A percentile compares a stretch with the other conserved stretches of the same genome.
Evolutionary conservation across 2,113 vertebrate genomes (phyloP).

Genomic region (Calcarius ornatus): DNA sequence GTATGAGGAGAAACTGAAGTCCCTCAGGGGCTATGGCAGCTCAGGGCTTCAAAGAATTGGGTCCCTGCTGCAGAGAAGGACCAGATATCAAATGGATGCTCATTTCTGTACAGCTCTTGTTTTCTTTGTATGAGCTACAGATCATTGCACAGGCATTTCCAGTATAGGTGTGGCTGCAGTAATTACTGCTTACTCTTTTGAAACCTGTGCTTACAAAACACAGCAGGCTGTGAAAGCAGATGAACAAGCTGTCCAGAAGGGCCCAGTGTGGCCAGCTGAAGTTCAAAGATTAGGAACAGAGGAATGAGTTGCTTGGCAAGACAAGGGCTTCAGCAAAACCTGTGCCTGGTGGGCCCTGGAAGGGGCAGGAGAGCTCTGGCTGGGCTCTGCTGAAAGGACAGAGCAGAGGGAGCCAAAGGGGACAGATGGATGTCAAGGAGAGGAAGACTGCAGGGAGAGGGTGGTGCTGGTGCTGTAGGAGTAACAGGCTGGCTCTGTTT

Average conservation of each 20-base stretch:
- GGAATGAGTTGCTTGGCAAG: neutral
- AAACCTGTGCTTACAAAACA: neutral
- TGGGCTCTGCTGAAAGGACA: neutral
- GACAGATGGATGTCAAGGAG: neutral
- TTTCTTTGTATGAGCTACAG: neutral
- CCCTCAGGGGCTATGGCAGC: neutral
- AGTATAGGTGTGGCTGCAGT: constrained; percentile 54
- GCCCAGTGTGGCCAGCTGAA: neutral
- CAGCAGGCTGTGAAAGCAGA: neutral
- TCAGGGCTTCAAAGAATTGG: constrained; percentile 6
- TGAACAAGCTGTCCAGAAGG: neutral
- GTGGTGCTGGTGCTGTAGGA: neutral
- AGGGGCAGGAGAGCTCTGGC: neutral
- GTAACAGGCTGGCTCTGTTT: neutral
- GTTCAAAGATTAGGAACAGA: neutral
- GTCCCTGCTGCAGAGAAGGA: neutral
- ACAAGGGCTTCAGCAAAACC: neutral
- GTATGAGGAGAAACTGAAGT: neutral
- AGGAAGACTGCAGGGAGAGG: neutral
- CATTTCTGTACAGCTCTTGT: neutral
- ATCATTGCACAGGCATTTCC: constrained; percentile 46
- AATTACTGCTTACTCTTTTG: constrained; percentile 24
- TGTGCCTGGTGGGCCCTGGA: neutral
- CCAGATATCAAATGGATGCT: neutral
- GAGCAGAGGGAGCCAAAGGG: neutral